Percentiles rank a stretch among this genome's conserved stretches.
Conservation (phyloP, 2,888 invertebrate genomes). For the Congeria kusceri region DNA sequence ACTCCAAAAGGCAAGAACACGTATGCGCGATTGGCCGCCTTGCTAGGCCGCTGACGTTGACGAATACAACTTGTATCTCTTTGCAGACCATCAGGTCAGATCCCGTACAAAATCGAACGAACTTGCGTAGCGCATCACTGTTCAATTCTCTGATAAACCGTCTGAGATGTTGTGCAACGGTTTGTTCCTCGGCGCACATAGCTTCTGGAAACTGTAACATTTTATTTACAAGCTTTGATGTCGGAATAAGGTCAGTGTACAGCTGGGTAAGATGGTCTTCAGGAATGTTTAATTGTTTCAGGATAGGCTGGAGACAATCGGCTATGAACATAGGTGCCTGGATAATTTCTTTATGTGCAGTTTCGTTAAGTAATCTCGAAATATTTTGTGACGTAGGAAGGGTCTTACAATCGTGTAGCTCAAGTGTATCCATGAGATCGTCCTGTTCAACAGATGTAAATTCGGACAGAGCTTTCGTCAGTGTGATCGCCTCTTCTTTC, state of each 20-base stretch:
- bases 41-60: too few relatives aligned
- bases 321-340: constrained; percentile 50
- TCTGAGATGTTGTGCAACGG: constrained; percentile 29
- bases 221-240: constrained; percentile 24
- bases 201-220: constrained; percentile 37
- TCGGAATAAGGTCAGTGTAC: constrained; percentile 34
- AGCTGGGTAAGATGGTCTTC: constrained; percentile 26
- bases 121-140: constrained; percentile 22
- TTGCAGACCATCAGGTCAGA: too few relatives aligned
- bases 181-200: constrained; percentile 35
- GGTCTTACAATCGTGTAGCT: constrained; percentile 38
- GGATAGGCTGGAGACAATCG: constrained; percentile 41
- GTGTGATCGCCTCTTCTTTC: constrained; percentile 24
- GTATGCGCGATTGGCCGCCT: constrained; percentile 51
- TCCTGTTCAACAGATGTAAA: constrained; percentile 36
- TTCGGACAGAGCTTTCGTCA: constrained; percentile 32
- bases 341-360: constrained; percentile 56
- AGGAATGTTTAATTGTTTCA: constrained; percentile 16
- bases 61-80: too few relatives aligned
- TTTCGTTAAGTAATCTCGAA: constrained; percentile 35
- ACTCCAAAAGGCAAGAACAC: constrained; percentile 39
- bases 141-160: constrained; percentile 37
- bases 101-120: too few relatives aligned
- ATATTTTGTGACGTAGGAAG: constrained; percentile 42
- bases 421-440: constrained; percentile 47